Conservation (phyloP, 2,113 vertebrate genomes). For the Mystacornis crossleyi region DNA sequence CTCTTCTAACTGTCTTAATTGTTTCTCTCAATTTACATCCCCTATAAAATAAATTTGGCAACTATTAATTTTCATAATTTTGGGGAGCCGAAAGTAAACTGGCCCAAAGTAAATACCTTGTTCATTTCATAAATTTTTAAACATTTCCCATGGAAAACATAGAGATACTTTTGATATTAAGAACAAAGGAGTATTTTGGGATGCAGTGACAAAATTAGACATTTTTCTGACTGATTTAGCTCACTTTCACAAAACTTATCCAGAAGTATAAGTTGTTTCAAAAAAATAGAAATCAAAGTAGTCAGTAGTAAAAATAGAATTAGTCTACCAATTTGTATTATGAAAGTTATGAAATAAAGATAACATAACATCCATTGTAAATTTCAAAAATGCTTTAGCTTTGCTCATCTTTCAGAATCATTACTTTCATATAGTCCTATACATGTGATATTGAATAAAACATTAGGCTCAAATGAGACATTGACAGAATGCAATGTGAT, state of each 20-base stretch:
- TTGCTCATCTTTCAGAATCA: neutral
- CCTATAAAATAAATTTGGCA: neutral
- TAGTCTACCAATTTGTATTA: neutral
- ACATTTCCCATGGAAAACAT: neutral
- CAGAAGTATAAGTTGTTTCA: neutral
- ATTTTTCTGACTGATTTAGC: neutral
- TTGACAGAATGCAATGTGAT: conserved; percentile 10
- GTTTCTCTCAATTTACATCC: neutral
- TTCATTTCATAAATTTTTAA: neutral
- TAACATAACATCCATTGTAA: neutral
- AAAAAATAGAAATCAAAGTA: neutral
- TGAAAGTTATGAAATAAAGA: neutral
- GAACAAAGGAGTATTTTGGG: neutral
- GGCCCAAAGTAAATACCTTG: rapidly evolving
- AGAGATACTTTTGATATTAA: neutral
- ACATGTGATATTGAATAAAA: conserved; percentile 53
- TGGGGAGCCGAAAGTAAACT: neutral
- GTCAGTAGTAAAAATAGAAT: neutral
- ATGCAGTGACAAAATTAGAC: neutral
- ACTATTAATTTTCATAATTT: neutral
- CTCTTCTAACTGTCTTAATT: neutral
- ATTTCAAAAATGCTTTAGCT: neutral
- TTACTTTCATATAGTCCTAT: neutral
- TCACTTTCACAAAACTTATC: neutral
- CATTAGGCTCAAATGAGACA: conserved; percentile 41